Evolutionary conservation across 2,113 vertebrate species (phyloP).

Genomic region (Neolamprologus toae): DNA sequence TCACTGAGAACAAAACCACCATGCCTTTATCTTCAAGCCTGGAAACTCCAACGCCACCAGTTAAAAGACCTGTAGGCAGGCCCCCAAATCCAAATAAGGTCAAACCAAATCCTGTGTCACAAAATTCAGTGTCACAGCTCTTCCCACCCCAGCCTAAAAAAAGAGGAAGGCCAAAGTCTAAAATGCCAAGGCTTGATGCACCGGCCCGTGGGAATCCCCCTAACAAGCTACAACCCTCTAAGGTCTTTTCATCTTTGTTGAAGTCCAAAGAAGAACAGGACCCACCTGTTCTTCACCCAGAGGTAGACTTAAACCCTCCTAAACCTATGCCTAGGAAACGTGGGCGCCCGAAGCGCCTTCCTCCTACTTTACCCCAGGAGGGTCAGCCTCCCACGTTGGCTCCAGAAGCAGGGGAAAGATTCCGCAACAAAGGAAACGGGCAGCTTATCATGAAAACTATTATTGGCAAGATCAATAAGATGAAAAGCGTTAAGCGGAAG

Average conservation of each 20-base stretch:
- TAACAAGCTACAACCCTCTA: slow-evolving; percentile 83
- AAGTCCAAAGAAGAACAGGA: slow-evolving; percentile 93
- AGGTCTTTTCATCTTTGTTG: slow-evolving; percentile 86
- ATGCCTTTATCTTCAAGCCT: slow-evolving; percentile 50
- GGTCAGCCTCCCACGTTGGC: slow-evolving; percentile 72
- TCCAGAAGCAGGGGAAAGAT: slow-evolving; percentile 79
- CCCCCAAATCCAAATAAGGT: slow-evolving; percentile 69
- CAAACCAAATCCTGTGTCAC: slow-evolving; percentile 48
- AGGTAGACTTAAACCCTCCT: slow-evolving; percentile 87
- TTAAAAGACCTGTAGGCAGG: slow-evolving; percentile 71
- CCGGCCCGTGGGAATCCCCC: slow-evolving; percentile 76
- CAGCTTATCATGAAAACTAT: slow-evolving; percentile 95
- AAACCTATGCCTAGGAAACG: slow-evolving; percentile 89
- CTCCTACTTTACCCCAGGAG: slow-evolving; percentile 77
- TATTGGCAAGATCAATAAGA: slow-evolving; percentile 97
- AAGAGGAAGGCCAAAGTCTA: slow-evolving; percentile 86
- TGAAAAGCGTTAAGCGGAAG: slow-evolving; percentile 95
- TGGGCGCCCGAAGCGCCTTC: slow-evolving; percentile 90
- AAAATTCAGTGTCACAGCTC: slow-evolving; percentile 52
- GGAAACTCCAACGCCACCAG: slow-evolving; percentile 31
- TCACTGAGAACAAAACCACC: slow-evolving; percentile 50
- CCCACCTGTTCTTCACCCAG: slow-evolving; percentile 92
- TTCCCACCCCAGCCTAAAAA: slow-evolving; percentile 70
- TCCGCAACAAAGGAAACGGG: slow-evolving; percentile 84
- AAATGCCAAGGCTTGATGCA: slow-evolving; percentile 91